Percentiles rank a stretch among this genome's conserved stretches.
Conservation (phyloP, 2,113 vertebrate genomes). For the Perognathus longimembris region DNA sequence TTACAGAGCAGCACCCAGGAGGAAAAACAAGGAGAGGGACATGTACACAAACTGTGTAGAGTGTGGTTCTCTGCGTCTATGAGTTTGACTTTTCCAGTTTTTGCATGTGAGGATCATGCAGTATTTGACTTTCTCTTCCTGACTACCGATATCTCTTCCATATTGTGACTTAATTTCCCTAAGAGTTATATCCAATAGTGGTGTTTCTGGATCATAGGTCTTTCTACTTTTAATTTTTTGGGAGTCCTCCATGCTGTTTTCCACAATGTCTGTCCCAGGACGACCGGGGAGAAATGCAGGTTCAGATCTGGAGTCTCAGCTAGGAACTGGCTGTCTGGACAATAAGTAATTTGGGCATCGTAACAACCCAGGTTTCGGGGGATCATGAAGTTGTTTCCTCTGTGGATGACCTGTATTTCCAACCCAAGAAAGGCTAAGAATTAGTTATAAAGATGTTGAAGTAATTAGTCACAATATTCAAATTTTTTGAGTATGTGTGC, state of each 20-base stretch:
- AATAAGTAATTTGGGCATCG: background rate
- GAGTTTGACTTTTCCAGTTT: background rate
- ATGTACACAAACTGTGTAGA: too few species aligned
- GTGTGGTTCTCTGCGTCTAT: background rate
- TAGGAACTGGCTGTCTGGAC: background rate
- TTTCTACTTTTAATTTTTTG: background rate
- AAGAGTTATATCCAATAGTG: background rate
- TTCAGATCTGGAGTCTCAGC: background rate
- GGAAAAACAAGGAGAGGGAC: too few species aligned
- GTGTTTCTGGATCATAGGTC: background rate
- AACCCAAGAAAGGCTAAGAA: background rate
- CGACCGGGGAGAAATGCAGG: background rate
- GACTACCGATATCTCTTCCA: background rate
- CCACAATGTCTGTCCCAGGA: background rate
- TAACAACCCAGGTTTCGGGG: background rate
- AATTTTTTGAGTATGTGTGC: too few species aligned
- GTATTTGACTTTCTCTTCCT: background rate
- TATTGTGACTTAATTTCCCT: background rate
- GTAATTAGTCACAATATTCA: background rate
- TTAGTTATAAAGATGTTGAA: background rate
- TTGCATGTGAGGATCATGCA: background rate
- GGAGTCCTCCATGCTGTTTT: background rate
- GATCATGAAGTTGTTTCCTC: background rate
- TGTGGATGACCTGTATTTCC: background rate
- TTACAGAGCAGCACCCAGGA: too few species aligned